Evolutionary conservation across 2,113 vertebrate species (phyloP).

Genomic region (Pogona vitticeps): DNA sequence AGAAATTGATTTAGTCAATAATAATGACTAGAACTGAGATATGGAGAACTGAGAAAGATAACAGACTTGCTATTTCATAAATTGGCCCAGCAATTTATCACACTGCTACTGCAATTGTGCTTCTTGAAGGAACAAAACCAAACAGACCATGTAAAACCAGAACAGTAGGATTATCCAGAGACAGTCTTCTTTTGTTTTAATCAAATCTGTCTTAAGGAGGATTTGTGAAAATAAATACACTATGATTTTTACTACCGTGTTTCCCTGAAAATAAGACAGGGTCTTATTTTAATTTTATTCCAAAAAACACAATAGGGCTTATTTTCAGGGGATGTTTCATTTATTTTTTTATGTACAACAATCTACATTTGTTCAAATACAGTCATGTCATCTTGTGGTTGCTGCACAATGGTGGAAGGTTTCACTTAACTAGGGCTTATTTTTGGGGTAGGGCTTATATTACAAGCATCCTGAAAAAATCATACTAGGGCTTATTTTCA

Average conservation of each 20-base stretch:
- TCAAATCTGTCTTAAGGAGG: not conserved
- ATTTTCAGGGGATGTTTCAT: too few relatives aligned
- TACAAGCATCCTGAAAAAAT: too few relatives aligned
- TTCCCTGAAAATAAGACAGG: too few relatives aligned
- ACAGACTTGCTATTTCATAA: not conserved
- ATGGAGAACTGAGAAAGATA: not conserved
- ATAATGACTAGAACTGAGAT: fast-evolving
- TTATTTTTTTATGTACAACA: too few relatives aligned
- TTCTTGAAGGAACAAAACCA: not conserved
- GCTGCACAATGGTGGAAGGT: too few relatives aligned
- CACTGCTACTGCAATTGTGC: not conserved
- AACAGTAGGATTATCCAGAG: not conserved
- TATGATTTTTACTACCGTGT: not conserved
- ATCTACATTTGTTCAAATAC: too few relatives aligned
- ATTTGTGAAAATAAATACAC: not conserved
- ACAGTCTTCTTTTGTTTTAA: not conserved
- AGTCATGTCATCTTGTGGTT: too few relatives aligned
- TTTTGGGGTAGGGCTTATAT: too few relatives aligned
- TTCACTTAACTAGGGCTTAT: too few relatives aligned
- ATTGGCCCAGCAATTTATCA: not conserved
- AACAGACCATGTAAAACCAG: not conserved
- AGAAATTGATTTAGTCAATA: not conserved
- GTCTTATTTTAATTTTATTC: too few relatives aligned
- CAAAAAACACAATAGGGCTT: too few relatives aligned
- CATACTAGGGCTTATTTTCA: too few relatives aligned